Conservation (phyloP, 1,140 invertebrate genomes). For the Pseudomyrmex gracilis region DNA sequence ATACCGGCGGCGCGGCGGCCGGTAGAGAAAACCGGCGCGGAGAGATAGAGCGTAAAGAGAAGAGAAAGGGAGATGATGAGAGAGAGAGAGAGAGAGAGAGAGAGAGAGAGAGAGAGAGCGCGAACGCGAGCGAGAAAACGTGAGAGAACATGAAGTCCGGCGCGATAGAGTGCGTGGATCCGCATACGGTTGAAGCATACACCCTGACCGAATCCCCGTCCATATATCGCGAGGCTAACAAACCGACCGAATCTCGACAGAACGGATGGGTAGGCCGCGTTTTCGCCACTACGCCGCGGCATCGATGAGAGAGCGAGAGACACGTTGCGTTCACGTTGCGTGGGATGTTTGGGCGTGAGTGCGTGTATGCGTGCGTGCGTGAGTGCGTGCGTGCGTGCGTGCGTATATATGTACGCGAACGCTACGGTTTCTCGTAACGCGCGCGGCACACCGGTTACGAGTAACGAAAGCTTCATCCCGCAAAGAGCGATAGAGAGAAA, state of each 20-base stretch:
- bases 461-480: constrained; percentile 70
- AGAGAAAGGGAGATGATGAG: constrained; percentile 18
- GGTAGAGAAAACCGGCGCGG: background rate
- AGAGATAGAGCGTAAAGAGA: constrained; percentile 50
- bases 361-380: constrained; percentile 29
- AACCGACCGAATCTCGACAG: constrained; percentile 83
- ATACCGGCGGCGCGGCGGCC: constrained; percentile 46
- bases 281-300: constrained; percentile 70
- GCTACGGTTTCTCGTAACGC: constrained; percentile 69
- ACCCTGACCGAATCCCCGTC: constrained; percentile 79
- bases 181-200: constrained; percentile 19
- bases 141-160: background rate
- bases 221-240: constrained; percentile 82
- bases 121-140: constrained; percentile 2
- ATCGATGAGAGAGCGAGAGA: constrained; percentile 39
- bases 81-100: background rate
- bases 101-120: background rate
- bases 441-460: constrained; percentile 65
- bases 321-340: constrained; percentile 7
- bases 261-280: constrained; percentile 81
- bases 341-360: constrained; percentile 40
- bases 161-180: constrained; percentile 37
- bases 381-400: constrained; percentile 27
- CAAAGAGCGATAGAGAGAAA: constrained; percentile 49
- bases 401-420: background rate